A percentile compares a stretch with the other conserved stretches of the same genome.
Evolutionary conservation across 2,888 invertebrate species (phyloP).

Genomic region (Neocrepidodera transversa): DNA sequence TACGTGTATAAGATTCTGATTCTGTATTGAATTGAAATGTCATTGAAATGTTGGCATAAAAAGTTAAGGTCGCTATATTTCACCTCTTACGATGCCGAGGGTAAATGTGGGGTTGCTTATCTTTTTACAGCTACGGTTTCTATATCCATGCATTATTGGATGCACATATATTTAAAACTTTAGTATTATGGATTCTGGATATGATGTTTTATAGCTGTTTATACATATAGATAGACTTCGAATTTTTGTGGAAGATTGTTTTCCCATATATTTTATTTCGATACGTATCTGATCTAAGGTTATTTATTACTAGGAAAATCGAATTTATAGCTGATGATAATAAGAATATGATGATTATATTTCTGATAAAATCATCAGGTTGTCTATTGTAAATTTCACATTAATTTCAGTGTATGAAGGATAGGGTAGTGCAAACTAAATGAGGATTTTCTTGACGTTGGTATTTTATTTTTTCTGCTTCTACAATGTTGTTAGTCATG

Average conservation of each 20-base stretch:
- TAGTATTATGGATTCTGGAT: slow-evolving; percentile 2
- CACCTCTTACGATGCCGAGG: slow-evolving; percentile 2
- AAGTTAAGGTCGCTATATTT: slow-evolving; percentile 21
- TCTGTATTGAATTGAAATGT: slow-evolving; percentile 19
- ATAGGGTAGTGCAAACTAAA: too few species aligned
- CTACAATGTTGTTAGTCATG: too few species aligned
- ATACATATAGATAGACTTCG: background rate
- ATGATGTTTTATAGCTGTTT: slow-evolving; percentile 15
- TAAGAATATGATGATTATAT: too few species aligned
- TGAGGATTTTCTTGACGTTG: too few species aligned
- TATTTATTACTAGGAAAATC: background rate
- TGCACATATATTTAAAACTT: slow-evolving; percentile 26
- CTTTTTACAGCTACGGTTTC: slow-evolving; percentile 12
- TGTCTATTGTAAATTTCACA: too few species aligned
- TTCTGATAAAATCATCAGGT: too few species aligned
- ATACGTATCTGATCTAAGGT: background rate
- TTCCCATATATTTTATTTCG: slow-evolving; percentile 1
- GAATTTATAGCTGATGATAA: too few species aligned
- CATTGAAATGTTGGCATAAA: slow-evolving; percentile 12
- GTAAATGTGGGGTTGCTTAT: slow-evolving; percentile 23
- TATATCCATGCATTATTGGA: slow-evolving; percentile 22
- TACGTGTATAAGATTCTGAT: slow-evolving; percentile 7
- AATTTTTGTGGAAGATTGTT: slow-evolving; percentile 1
- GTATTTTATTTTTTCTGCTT: too few species aligned
- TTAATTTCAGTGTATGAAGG: too few species aligned